phyloP scores from a whole-genome alignment of 1,140 invertebrate genomes.

The Mylabris phalerata region DNA sequence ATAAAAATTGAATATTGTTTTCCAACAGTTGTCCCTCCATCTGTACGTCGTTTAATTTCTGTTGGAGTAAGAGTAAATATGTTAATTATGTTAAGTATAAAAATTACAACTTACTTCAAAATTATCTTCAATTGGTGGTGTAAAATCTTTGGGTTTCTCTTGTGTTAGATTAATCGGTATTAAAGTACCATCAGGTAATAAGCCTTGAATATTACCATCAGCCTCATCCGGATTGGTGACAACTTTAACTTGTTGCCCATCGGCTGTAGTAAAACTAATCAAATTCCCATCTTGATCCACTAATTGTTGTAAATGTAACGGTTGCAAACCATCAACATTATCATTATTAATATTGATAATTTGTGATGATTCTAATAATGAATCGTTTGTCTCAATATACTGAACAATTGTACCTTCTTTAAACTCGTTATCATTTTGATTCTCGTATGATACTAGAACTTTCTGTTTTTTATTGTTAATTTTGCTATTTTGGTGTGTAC shows the following conservation, averaged over 20 bases:
- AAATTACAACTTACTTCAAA: neutral
- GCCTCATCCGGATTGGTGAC: constrained; percentile 45
- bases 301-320: constrained; percentile 43
- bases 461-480: constrained; percentile 2
- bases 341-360: constrained; percentile 1
- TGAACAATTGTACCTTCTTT: constrained; percentile 4
- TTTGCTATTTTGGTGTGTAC: constrained; percentile 6
- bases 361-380: constrained; percentile 5
- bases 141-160: too few species aligned
- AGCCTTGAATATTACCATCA: constrained; percentile 46
- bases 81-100: neutral
- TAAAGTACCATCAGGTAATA: constrained; percentile 47
- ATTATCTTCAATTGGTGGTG: neutral
- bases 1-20: constrained; percentile 5
- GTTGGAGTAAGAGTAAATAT: neutral
- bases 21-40: constrained; percentile 2
- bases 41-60: constrained; percentile 7
- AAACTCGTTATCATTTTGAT: neutral
- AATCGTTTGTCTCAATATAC: constrained; percentile 10
- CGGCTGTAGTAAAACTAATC: constrained; percentile 58
- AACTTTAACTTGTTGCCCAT: constrained; percentile 52
- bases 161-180: constrained; percentile 41
- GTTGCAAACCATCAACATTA: constrained; percentile 13
- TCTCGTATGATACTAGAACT: neutral
- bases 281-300: constrained; percentile 62